phyloP scores from a whole-genome alignment of 2,888 invertebrate genomes.

The Carpatolechia fugitivella region DNA sequence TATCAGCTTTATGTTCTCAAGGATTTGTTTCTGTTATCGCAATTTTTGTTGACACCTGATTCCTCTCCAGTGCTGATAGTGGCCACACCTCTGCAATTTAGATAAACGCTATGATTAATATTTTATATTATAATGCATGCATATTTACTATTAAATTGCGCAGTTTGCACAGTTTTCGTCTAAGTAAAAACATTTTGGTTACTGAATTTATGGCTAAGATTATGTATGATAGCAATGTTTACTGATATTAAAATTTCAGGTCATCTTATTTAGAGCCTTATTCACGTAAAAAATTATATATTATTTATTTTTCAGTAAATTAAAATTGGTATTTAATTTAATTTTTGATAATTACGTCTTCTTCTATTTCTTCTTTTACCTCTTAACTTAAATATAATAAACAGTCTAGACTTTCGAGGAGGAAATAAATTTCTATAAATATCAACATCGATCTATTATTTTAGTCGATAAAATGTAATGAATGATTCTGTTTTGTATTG shows the following conservation, averaged over 20 bases:
- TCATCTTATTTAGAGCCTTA: too few species aligned
- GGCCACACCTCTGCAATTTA: constrained; percentile 66
- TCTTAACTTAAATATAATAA: too few species aligned
- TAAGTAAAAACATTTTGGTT: neutral
- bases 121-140: neutral
- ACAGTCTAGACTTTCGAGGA: too few species aligned
- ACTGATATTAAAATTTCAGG: neutral
- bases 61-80: constrained; percentile 32
- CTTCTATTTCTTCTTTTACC: too few species aligned
- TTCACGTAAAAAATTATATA: too few species aligned
- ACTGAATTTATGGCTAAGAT: constrained; percentile 29
- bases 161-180: neutral
- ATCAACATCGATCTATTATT: constrained; percentile 8
- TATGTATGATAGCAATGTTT: constrained; percentile 17
- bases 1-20: constrained; percentile 38
- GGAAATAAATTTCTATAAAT: neutral
- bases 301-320: too few species aligned
- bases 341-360: too few species aligned
- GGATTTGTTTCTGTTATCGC: constrained; percentile 45
- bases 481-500: constrained; percentile 24
- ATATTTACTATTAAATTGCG: neutral
- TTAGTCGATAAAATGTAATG: constrained; percentile 9
- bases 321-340: too few species aligned
- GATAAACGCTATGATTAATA: constrained; percentile 36
- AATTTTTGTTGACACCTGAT: constrained; percentile 37